Evolutionary conservation across 1,140 invertebrate species (phyloP).

Genomic region (Ceratina calcarata): DNA sequence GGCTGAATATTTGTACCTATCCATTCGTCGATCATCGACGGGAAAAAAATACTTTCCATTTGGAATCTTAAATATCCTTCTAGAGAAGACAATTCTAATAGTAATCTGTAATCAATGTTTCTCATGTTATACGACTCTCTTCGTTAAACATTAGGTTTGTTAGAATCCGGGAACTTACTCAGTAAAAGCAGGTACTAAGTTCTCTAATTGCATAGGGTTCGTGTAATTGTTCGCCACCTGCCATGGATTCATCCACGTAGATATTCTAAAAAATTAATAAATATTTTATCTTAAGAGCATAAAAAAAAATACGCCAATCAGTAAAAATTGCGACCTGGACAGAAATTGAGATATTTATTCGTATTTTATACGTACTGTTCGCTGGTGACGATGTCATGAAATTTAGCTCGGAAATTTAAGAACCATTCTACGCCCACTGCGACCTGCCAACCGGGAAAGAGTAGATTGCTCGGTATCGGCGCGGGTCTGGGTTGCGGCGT

Average conservation of each 20-base stretch:
- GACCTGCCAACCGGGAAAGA: constrained; percentile 84
- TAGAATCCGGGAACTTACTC: constrained; percentile 77
- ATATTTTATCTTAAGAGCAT: no score
- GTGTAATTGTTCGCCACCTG: constrained; percentile 84
- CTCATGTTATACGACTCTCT: constrained; percentile 10
- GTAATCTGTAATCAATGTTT: constrained; percentile 73
- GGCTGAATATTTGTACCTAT: constrained; percentile 81
- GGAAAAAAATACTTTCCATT: constrained; percentile 81
- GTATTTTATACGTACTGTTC: constrained; percentile 83
- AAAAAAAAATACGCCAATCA: neutral
- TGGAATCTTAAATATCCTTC: constrained; percentile 81
- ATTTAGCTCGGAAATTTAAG: constrained; percentile 81
- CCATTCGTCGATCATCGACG: constrained; percentile 81
- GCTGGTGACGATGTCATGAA: constrained; percentile 81
- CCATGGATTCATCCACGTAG: constrained; percentile 87
- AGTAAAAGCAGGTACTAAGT: constrained; percentile 80
- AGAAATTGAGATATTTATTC: no score
- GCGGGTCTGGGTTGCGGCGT: constrained; percentile 77
- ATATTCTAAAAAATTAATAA: constrained; percentile 77
- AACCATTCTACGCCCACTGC: constrained; percentile 83
- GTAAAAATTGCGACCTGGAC: neutral
- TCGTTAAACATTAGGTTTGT: neutral
- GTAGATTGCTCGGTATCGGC: constrained; percentile 79
- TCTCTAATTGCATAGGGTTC: constrained; percentile 85
- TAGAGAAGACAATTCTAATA: constrained; percentile 80